Base-by-base conservation (phyloP, 2,888 invertebrate species). In the Formica aserva region DNA sequence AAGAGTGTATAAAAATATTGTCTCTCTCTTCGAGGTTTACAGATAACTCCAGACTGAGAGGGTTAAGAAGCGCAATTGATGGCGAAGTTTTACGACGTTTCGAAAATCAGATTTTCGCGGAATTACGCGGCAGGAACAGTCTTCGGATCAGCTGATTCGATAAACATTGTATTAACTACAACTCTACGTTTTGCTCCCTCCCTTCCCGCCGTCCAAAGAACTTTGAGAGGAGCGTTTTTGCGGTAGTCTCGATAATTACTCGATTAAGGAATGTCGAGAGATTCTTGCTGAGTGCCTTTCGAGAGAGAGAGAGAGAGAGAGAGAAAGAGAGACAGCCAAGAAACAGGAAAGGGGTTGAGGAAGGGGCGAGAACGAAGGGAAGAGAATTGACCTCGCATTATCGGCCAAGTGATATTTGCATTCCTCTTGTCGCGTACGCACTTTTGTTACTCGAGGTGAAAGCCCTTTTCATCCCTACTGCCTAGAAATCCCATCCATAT, bases 321-420 rank as follows among this genome's bases (percentile, higher is more conserved):
- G 2, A 35, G 48, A 57, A 8, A 66, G 52, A 77, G 66, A 77
- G 26, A 32, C 32, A 22, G 26, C 29, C 74, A 41, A 72, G 78
- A n/a, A 60, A 74, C 11, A 60, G 57, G 45, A 18, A 41, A 32
- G 41, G 41, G 41, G n/a, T 38, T 38, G 26, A n/a, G 52, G 26
- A 52, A 57, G n/a, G 8, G 29, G 55, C 35, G 48, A 29, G 15
- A 71, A 29, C 80, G 81, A 62, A 75, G 65, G 85, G 45, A 82
- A 74, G 85, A 85, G 88, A 92, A 93, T 92, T 91, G 92, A 92
- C 91, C 92, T 91, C 91, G 91, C 93, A 93, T 94, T 94, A 94
- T 92, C 93, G 91, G 89, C 91, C 92, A 91, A 92, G 91, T 91
- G 93, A 93, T 94, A 93, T 94, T 94, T 94, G 94, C 94, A 92